phyloP scores from a whole-genome alignment of 2,888 invertebrate genomes.

The Eretmocerus hayati region DNA sequence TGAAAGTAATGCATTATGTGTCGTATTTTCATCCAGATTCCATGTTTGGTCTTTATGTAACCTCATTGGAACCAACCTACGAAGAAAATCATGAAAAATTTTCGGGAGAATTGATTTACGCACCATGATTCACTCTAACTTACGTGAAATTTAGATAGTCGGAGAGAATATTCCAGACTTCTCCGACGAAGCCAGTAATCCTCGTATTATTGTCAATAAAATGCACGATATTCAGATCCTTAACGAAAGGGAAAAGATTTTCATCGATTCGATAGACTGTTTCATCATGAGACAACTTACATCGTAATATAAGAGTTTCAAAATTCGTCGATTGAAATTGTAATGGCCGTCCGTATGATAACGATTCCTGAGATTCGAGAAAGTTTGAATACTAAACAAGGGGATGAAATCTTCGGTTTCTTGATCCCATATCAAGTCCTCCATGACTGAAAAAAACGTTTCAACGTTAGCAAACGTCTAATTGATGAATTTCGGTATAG shows the following conservation, averaged over 20 bases:
- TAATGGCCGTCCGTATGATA: background rate
- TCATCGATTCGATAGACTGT: background rate
- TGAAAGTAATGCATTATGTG: conserved; percentile 22
- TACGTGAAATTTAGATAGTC: conserved; percentile 24
- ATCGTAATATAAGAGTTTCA: conserved; percentile 4
- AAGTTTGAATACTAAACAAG: conserved; percentile 4
- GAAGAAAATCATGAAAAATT: background rate
- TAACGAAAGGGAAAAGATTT: background rate
- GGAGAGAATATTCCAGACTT: conserved; percentile 20
- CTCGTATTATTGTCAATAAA: conserved; percentile 19
- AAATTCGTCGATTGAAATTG: conserved; percentile 7
- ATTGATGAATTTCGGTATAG: no score
- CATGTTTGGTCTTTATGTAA: background rate
- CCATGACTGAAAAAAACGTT: background rate
- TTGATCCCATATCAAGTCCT: background rate
- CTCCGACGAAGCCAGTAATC: conserved; percentile 19
- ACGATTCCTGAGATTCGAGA: background rate
- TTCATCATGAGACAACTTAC: background rate
- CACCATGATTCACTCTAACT: background rate
- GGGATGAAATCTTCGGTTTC: background rate
- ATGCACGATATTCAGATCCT: conserved; percentile 19
- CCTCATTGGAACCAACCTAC: conserved; percentile 15
- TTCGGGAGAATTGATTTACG: background rate
- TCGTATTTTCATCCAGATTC: conserved; percentile 19
- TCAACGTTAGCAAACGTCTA: no score